Evolutionary conservation across 2,888 invertebrate genomes (phyloP).

Genomic region (Diloba caeruleocephala): DNA sequence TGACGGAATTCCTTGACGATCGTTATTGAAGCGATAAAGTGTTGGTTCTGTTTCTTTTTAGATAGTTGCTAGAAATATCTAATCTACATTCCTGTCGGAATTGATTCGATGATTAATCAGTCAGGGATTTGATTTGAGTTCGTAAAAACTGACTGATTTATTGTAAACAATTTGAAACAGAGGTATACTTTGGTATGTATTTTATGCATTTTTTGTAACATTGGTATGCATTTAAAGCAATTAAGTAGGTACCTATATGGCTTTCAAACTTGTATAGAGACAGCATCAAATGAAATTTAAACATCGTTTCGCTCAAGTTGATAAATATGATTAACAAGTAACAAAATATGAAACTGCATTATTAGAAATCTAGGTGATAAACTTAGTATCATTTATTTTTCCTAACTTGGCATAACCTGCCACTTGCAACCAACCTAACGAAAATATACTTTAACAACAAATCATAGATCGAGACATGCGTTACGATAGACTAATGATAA

Average conservation of each 20-base stretch:
- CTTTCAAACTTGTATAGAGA: constrained; percentile 4
- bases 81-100: constrained; percentile 46
- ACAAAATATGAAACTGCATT: too few relatives aligned
- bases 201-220: constrained; percentile 3
- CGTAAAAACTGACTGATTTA: constrained; percentile 44
- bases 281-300: constrained; percentile 5
- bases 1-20: constrained; percentile 54
- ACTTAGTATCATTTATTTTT: too few relatives aligned
- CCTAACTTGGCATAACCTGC: too few relatives aligned
- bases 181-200: constrained; percentile 1
- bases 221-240: not conserved
- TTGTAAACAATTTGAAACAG: constrained; percentile 22
- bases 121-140: constrained; percentile 24
- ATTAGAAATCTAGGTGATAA: not conserved
- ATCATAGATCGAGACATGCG: constrained; percentile 21
- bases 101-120: constrained; percentile 48
- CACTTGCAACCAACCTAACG: not conserved
- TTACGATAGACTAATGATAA: constrained; percentile 27
- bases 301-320: too few relatives aligned
- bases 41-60: constrained; percentile 25
- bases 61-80: constrained; percentile 22
- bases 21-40: constrained; percentile 46
- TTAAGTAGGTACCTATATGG: constrained; percentile 2
- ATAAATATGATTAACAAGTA: too few relatives aligned
- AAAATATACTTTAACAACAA: not conserved